Conservation (phyloP, 2,888 invertebrate genomes). For the Thymelicus sylvestris region DNA sequence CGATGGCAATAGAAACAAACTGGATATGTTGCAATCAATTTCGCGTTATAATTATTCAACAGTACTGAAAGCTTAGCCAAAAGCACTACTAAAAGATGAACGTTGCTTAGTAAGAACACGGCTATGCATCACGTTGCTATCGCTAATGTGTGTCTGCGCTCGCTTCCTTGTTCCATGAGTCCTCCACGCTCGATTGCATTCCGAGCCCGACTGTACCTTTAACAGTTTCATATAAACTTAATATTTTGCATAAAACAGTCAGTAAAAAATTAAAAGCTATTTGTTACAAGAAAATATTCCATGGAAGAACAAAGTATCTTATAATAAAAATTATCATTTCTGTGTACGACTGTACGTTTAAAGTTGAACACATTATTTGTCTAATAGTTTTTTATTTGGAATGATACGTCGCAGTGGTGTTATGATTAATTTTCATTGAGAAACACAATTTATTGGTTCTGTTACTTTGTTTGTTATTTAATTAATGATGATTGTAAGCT, state of each 20-base stretch:
- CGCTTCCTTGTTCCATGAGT: constrained; percentile 17
- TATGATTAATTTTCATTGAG: constrained; percentile 8
- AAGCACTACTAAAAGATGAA: constrained; percentile 18
- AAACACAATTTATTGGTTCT: not conserved
- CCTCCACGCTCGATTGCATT: constrained; percentile 26
- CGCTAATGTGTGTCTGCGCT: constrained; percentile 21
- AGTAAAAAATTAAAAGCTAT: not conserved
- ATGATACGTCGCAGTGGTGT: not conserved
- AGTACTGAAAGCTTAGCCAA: not conserved
- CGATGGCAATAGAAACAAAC: too few species aligned
- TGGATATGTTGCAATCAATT: too few species aligned
- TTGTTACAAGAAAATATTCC: too few species aligned
- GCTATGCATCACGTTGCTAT: constrained; percentile 17
- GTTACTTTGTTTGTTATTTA: not conserved
- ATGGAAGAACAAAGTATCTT: not conserved
- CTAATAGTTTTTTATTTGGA: not conserved
- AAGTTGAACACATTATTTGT: not conserved
- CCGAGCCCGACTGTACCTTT: constrained; percentile 14
- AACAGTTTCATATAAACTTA: not conserved
- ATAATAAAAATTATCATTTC: not conserved
- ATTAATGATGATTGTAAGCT: not conserved
- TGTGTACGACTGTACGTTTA: not conserved
- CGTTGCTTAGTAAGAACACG: constrained; percentile 7
- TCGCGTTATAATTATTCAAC: too few species aligned
- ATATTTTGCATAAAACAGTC: not conserved